These are phyloP conservation scores for Acipenser transmontanus DNA, from an alignment of 2,797 vertebrate species.

Conservation along the genomic window DNA sequence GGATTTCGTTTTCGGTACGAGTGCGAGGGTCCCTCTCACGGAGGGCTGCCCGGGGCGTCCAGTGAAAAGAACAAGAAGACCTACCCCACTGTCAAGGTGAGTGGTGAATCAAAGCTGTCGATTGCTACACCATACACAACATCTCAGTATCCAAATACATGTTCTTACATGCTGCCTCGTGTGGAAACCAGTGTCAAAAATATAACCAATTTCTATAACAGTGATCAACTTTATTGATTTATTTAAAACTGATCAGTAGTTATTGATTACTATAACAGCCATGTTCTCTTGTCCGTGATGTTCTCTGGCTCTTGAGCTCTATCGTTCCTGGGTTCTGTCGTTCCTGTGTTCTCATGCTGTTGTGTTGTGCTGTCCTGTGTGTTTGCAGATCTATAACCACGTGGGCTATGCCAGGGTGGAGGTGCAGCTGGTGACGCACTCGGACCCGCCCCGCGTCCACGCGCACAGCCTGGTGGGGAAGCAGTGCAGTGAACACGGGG, in stretches of 20 bases:
- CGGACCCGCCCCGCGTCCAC: slow-evolving; percentile 79
- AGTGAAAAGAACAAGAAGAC: slow-evolving; percentile 94
- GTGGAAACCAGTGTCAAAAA: too few species aligned
- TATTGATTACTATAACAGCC: too few species aligned
- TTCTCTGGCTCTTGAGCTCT: too few species aligned
- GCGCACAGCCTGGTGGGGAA: slow-evolving; percentile 95
- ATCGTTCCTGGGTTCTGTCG: too few species aligned
- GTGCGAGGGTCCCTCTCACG: slow-evolving; percentile 96
- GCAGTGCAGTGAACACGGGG: slow-evolving; percentile 80
- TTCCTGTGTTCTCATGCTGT: too few species aligned
- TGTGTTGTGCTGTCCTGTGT: not conserved
- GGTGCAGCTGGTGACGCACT: slow-evolving; percentile 90
- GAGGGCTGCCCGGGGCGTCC: slow-evolving; percentile 88
- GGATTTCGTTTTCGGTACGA: slow-evolving; percentile 96
- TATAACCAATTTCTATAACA: too few species aligned
- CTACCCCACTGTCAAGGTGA: slow-evolving; percentile 91
- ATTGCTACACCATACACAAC: too few species aligned
- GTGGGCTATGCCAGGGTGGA: slow-evolving; percentile 81
- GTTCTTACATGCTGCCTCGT: too few species aligned
- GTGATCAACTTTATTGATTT: too few species aligned
- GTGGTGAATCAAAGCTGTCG: not conserved
- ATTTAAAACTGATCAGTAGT: too few species aligned
- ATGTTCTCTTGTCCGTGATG: too few species aligned
- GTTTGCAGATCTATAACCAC: slow-evolving; percentile 84
- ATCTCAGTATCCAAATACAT: too few species aligned